Evolutionary conservation across 1,140 invertebrate genomes (phyloP).

Genomic region (Papilio polytes): DNA sequence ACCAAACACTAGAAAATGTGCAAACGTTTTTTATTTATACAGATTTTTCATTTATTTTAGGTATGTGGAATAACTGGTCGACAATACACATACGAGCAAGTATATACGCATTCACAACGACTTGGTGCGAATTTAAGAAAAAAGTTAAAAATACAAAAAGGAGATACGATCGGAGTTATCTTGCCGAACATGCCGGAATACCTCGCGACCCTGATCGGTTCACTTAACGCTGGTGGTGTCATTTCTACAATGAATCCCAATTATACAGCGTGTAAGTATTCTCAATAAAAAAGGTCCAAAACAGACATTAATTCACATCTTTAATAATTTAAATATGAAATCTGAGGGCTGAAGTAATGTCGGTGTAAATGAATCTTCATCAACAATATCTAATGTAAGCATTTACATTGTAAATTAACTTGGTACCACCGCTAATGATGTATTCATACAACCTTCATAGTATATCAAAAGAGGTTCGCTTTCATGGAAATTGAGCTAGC

Average conservation of each 20-base stretch:
- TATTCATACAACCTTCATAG: too few species aligned
- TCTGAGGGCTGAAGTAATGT: too few species aligned
- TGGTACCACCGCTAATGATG: too few species aligned
- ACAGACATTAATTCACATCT: neutral
- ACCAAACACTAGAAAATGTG: neutral
- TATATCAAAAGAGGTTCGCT: too few species aligned
- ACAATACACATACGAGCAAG: conserved; percentile 88
- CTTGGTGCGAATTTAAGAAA: conserved; percentile 88
- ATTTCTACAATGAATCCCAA: conserved; percentile 92
- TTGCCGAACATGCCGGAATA: conserved; percentile 92
- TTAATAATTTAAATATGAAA: neutral
- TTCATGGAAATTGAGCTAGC: too few species aligned
- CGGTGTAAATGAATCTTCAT: too few species aligned
- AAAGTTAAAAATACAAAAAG: conserved; percentile 87
- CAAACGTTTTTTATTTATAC: neutral
- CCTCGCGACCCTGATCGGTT: conserved; percentile 87
- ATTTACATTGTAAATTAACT: too few species aligned
- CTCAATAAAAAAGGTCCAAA: conserved; percentile 58
- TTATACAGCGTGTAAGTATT: conserved; percentile 90
- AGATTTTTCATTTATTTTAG: conserved; percentile 70
- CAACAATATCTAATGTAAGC: too few species aligned
- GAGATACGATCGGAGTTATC: conserved; percentile 89
- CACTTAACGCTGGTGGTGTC: conserved; percentile 87
- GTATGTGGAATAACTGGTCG: conserved; percentile 88
- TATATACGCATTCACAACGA: conserved; percentile 86